Conservation (phyloP, 2,888 invertebrate genomes). For the Lasioglossum oenotherae region DNA sequence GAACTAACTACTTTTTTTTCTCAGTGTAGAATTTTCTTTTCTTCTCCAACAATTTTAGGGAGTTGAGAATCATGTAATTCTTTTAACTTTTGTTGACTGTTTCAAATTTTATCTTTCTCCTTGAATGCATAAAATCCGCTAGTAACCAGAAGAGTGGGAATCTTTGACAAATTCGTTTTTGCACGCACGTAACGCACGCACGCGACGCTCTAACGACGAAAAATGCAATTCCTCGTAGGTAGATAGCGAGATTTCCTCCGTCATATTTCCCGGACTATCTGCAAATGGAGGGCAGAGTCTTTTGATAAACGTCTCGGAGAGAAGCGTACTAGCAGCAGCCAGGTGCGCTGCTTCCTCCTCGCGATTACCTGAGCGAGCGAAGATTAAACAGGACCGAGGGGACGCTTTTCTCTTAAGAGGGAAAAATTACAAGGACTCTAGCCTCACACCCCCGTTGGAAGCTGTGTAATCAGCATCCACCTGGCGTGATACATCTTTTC, state of each 20-base stretch:
- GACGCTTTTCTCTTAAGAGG: constrained; percentile 53
- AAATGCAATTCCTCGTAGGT: constrained; percentile 38
- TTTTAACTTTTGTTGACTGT: neutral
- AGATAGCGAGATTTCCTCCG: constrained; percentile 14
- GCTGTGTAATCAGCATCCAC: constrained; percentile 52
- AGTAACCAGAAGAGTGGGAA: neutral
- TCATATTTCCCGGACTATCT: constrained; percentile 45
- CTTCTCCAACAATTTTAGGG: neutral
- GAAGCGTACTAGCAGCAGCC: constrained; percentile 42
- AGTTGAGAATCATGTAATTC: neutral
- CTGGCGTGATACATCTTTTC: constrained; percentile 44
- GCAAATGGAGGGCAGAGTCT: constrained; percentile 47
- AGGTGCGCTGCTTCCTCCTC: constrained; percentile 17
- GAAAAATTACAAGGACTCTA: constrained; percentile 51
- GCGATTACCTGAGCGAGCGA: constrained; percentile 49
- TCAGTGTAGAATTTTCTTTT: neutral
- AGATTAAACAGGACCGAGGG: constrained; percentile 62
- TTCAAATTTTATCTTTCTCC: neutral
- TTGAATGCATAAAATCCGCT: neutral
- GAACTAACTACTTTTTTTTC: no score
- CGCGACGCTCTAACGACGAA: constrained; percentile 35
- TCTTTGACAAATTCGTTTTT: constrained; percentile 30
- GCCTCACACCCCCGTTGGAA: constrained; percentile 2
- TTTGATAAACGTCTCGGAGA: constrained; percentile 59
- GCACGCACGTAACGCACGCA: constrained; percentile 23